Evolutionary conservation across 2,797 vertebrate species (phyloP).

Genomic region (Hypotaenidia philippensis): DNA sequence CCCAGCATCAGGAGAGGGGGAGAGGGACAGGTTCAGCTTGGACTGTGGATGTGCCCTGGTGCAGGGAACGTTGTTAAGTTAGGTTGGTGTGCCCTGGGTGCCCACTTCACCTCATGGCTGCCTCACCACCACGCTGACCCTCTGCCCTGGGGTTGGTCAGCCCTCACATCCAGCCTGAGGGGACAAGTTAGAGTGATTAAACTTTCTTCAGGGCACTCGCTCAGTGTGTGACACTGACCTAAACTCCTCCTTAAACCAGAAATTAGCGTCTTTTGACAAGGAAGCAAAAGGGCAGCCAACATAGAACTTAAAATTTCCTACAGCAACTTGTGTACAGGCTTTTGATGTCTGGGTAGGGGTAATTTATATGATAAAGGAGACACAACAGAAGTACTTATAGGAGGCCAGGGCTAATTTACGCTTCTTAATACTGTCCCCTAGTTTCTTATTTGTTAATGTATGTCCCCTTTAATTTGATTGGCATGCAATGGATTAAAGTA

Average conservation of each 20-base stretch:
- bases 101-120: accelerated
- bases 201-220: neutral
- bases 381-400: neutral
- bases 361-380: neutral
- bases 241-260: neutral
- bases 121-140: neutral
- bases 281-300: neutral
- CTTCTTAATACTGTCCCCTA: neutral
- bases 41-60: neutral
- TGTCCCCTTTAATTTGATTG: neutral
- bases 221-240: neutral
- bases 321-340: neutral
- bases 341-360: neutral
- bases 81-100: neutral
- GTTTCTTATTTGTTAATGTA: neutral
- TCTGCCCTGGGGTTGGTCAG: neutral
- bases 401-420: neutral
- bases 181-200: neutral
- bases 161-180: neutral
- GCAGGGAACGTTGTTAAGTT: neutral
- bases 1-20: neutral
- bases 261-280: neutral
- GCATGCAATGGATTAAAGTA: neutral
- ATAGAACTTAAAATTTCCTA: neutral
- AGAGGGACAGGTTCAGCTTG: neutral